phyloP scores from a whole-genome alignment of 92 coral and sea anemone genomes.

The Epizoanthus rinbou region DNA sequence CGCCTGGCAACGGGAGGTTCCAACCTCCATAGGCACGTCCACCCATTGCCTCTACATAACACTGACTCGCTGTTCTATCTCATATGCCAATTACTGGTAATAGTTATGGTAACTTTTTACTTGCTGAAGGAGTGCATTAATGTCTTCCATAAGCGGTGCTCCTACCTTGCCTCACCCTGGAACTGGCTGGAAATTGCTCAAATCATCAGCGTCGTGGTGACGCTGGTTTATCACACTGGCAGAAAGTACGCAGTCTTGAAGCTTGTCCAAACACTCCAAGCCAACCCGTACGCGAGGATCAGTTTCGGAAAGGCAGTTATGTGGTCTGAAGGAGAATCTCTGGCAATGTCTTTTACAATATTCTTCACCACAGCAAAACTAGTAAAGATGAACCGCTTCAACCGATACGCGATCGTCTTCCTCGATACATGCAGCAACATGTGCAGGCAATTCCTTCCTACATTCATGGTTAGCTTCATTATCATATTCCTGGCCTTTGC shows the following conservation, averaged over 20 bases:
- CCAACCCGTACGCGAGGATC: background rate
- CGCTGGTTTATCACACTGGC: background rate
- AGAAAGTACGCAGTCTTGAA: background rate
- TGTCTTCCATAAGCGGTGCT: background rate
- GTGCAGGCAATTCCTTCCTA: background rate
- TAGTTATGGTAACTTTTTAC: background rate
- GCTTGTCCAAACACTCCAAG: background rate
- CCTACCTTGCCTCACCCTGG: background rate
- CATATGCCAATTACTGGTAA: background rate
- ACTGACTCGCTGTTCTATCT: background rate
- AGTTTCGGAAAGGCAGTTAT: background rate
- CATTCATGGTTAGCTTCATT: background rate
- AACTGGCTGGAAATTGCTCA: background rate
- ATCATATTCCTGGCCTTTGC: background rate
- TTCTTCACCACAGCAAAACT: background rate
- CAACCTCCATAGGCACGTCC: background rate
- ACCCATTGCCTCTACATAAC: background rate
- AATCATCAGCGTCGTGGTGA: background rate
- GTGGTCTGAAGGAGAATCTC: background rate
- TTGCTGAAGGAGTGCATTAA: background rate
- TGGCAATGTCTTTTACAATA: background rate
- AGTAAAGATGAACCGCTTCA: background rate
- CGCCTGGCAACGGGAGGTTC: background rate
- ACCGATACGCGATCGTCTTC: background rate
- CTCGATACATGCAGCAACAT: background rate